Conservation (phyloP, 2,797 vertebrate genomes). For the Threskiornis aethiopicus region DNA sequence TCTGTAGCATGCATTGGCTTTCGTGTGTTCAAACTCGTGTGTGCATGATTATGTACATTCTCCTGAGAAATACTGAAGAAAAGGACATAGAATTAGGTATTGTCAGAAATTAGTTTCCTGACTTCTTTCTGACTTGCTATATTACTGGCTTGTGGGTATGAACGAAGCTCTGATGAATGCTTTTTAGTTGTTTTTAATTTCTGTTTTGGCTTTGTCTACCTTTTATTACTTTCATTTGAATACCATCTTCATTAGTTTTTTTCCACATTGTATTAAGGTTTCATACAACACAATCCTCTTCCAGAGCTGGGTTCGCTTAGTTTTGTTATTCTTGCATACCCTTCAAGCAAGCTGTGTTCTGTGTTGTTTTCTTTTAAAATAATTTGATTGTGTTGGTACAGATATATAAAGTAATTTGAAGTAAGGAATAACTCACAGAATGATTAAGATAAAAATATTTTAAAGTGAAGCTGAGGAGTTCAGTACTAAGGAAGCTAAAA, state of each 20-base stretch:
- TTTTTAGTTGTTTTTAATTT: not conserved
- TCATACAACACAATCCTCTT: not conserved
- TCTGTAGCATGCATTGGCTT: not conserved
- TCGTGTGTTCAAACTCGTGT: not conserved
- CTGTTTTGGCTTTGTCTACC: not conserved
- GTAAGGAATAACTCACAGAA: not conserved
- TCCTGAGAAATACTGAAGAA: not conserved
- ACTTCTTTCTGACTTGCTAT: not conserved
- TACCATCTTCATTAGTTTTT: not conserved
- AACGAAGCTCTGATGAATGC: accelerated
- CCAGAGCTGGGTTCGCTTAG: not conserved
- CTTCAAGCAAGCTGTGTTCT: not conserved
- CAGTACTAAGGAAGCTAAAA: not conserved
- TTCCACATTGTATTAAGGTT: not conserved
- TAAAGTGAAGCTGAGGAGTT: not conserved
- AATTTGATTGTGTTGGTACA: not conserved
- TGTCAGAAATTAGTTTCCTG: not conserved
- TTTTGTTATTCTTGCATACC: not conserved
- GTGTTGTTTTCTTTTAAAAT: not conserved
- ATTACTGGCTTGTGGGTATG: not conserved
- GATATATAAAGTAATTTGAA: not conserved
- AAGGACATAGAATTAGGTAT: not conserved
- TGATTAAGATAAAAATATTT: not conserved
- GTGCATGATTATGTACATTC: not conserved
- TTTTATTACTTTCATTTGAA: not conserved